These are phyloP conservation scores for Oeneis ivallda DNA, from an alignment of 2,888 invertebrate genomes.

Conservation along the genomic window DNA sequence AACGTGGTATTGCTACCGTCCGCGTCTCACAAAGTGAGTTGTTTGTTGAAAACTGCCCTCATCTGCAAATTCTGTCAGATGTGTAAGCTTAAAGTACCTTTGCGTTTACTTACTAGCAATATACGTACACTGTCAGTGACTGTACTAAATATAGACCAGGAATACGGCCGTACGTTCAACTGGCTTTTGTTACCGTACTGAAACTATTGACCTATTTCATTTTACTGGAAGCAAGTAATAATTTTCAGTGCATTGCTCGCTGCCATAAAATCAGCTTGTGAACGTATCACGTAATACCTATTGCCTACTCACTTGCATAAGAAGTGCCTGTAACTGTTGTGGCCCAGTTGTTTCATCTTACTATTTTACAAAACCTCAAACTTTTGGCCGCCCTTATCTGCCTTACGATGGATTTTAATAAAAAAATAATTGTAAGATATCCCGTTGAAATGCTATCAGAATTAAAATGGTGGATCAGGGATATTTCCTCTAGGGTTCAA, in stretches of 20 bases:
- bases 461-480: slow-evolving; percentile 69
- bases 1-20: not conserved
- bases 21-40: not conserved
- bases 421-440: not conserved
- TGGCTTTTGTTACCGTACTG: slow-evolving; percentile 78
- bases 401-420: not conserved
- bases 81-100: not conserved
- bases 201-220: slow-evolving; percentile 81
- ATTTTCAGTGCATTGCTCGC: slow-evolving; percentile 76
- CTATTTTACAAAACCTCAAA: not conserved
- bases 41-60: not conserved
- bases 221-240: slow-evolving; percentile 80
- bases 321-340: not conserved
- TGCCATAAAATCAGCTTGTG: slow-evolving; percentile 68
- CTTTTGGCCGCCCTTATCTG: not conserved
- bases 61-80: not conserved
- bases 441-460: slow-evolving; percentile 38
- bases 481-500: slow-evolving; percentile 78
- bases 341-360: not conserved
- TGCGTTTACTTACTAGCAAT: not conserved
- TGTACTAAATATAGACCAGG: slow-evolving; percentile 65
- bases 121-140: slow-evolving; percentile 39
- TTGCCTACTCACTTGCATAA: slow-evolving; percentile 12
- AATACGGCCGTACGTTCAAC: slow-evolving; percentile 69
- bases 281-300: slow-evolving; percentile 33